Conservation (phyloP, 2,888 invertebrate genomes). For the Sipha maydis region DNA sequence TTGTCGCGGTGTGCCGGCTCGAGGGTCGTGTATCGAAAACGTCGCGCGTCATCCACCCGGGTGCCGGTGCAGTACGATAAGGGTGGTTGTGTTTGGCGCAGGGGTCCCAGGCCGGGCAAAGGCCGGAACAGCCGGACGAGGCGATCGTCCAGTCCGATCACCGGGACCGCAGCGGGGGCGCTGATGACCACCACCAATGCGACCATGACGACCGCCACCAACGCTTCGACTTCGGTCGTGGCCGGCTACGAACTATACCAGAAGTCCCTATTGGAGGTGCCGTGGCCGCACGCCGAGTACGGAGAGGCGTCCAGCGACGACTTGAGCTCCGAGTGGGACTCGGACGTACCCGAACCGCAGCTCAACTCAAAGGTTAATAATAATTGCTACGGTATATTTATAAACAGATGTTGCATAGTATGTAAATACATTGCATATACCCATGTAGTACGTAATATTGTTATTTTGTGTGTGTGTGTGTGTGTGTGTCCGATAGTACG, state of each 20-base stretch:
- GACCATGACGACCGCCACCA: conserved; percentile 60
- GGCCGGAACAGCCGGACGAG: conserved; percentile 47
- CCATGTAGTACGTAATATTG: no score
- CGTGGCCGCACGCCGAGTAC: conserved; percentile 78
- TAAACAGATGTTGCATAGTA: no score
- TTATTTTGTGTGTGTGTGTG: not conserved
- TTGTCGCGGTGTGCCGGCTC: no score
- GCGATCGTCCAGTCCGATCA: conserved; percentile 37
- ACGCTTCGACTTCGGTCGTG: conserved; percentile 58
- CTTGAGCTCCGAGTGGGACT: conserved; percentile 91
- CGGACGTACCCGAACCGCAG: conserved; percentile 76
- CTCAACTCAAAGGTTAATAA: conserved; percentile 60
- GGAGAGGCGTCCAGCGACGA: conserved; percentile 92
- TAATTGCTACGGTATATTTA: not conserved
- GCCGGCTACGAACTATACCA: conserved; percentile 80
- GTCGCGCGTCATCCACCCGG: not conserved
- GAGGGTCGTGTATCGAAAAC: conserved; percentile 18
- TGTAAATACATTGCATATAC: no score
- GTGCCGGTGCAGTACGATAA: conserved; percentile 9
- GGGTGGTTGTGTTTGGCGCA: conserved; percentile 49
- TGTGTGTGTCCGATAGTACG: not conserved
- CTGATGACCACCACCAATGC: conserved; percentile 51
- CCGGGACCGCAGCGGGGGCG: conserved; percentile 44
- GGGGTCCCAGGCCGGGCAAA: conserved; percentile 56
- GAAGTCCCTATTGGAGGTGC: conserved; percentile 80